Evolutionary conservation across 2,888 invertebrate genomes (phyloP).

Genomic region (Epirrita christyi): DNA sequence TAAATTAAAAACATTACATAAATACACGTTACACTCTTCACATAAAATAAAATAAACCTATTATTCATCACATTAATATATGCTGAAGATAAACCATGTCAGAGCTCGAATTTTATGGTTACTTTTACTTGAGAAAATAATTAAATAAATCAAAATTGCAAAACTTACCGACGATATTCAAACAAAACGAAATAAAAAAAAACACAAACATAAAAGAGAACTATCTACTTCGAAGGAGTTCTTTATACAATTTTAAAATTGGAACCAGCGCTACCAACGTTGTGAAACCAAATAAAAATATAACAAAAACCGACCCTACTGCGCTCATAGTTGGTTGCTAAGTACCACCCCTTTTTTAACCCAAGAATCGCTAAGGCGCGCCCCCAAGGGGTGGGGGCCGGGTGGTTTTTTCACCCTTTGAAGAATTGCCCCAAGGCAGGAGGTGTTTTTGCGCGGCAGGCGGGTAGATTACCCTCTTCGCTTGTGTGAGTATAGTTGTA

Average conservation of each 20-base stretch:
- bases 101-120: too few species aligned
- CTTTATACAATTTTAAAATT: slow-evolving; percentile 38
- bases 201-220: background rate
- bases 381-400: slow-evolving; percentile 52
- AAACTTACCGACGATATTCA: slow-evolving; percentile 5
- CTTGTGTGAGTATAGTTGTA: slow-evolving; percentile 67
- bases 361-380: slow-evolving; percentile 83
- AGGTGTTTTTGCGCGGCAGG: slow-evolving; percentile 61
- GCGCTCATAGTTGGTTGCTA: slow-evolving; percentile 72
- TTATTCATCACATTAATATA: too few species aligned
- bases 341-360: slow-evolving; percentile 83
- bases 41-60: too few species aligned
- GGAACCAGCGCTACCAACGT: slow-evolving; percentile 41
- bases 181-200: background rate
- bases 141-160: background rate
- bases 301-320: slow-evolving; percentile 54
- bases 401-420: slow-evolving; percentile 82
- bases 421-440: slow-evolving; percentile 82
- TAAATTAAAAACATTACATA: too few species aligned
- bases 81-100: too few species aligned
- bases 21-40: too few species aligned
- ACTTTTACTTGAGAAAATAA: too few species aligned
- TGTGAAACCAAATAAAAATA: slow-evolving; percentile 61
- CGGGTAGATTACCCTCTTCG: slow-evolving; percentile 50
- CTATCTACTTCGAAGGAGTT: background rate